phyloP scores from a whole-genome alignment of 2,797 vertebrate species.

The Xerus rutilus region DNA sequence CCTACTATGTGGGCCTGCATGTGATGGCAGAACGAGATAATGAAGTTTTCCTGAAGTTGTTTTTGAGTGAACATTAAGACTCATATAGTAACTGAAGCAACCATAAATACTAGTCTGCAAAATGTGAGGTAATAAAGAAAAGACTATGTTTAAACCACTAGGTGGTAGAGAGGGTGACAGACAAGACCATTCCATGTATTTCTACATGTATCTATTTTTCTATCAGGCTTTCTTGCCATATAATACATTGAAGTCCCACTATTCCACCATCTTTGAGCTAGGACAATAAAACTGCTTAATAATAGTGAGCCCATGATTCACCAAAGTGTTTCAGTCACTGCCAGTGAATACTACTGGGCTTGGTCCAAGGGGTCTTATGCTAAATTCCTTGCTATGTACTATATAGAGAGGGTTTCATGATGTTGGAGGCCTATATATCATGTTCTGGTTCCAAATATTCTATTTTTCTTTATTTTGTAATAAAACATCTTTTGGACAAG shows the following conservation, averaged over 20 bases:
- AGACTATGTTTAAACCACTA: not conserved
- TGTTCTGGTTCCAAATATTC: slow-evolving; percentile 62
- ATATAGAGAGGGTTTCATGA: slow-evolving; percentile 4
- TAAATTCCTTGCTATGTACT: slow-evolving; percentile 23
- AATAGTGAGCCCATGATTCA: slow-evolving; percentile 52
- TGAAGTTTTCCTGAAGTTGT: slow-evolving; percentile 1
- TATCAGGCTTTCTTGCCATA: not conserved
- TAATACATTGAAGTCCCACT: not conserved
- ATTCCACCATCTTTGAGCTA: not conserved
- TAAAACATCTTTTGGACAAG: slow-evolving; percentile 25
- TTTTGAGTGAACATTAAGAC: slow-evolving; percentile 10
- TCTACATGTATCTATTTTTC: not conserved
- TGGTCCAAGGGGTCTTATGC: not conserved
- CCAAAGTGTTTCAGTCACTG: slow-evolving; percentile 28
- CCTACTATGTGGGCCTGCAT: not conserved
- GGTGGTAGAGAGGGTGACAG: not conserved
- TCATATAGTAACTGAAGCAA: slow-evolving; percentile 9
- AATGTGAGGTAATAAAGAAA: not conserved
- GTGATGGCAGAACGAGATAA: not conserved
- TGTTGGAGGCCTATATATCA: slow-evolving; percentile 69
- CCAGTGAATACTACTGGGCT: not conserved
- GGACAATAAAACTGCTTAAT: not conserved
- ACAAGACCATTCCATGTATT: not conserved
- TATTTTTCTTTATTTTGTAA: slow-evolving; percentile 75
- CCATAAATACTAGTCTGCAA: slow-evolving; percentile 9